Evolutionary conservation across 2,888 invertebrate species (phyloP).

Genomic region (Tethea ocularis): DNA sequence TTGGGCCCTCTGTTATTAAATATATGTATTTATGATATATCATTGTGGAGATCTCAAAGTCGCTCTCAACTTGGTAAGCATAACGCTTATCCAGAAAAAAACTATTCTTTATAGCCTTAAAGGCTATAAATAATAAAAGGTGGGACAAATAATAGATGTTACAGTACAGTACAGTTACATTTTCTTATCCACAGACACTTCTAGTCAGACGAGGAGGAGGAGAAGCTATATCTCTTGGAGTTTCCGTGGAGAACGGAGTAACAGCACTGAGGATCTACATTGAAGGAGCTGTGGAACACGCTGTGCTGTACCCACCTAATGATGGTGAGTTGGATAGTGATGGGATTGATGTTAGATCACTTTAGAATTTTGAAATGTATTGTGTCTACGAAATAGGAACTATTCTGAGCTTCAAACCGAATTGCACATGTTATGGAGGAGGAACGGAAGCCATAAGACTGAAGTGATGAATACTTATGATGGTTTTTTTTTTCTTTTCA

Average conservation of each 20-base stretch:
- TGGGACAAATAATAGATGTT: neutral
- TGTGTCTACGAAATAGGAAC: no score
- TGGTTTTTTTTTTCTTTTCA: no score
- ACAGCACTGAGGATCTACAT: constrained; percentile 67
- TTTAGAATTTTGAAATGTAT: no score
- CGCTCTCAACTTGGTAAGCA: no score
- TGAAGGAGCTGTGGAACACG: constrained; percentile 76
- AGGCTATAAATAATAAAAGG: no score
- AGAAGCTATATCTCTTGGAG: constrained; percentile 66
- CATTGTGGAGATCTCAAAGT: constrained; percentile 17
- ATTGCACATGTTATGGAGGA: no score
- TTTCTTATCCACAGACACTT: constrained; percentile 49
- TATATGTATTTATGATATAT: constrained; percentile 8
- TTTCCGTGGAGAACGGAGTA: constrained; percentile 74
- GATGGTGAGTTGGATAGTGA: constrained; percentile 60
- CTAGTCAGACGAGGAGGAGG: constrained; percentile 66
- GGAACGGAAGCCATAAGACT: no score
- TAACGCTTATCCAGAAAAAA: no score
- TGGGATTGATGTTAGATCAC: no score
- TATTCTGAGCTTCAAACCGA: no score
- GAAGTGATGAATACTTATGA: no score
- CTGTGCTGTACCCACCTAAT: constrained; percentile 73
- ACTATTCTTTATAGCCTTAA: no score
- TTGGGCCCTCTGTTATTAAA: constrained; percentile 25
- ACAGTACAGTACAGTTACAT: neutral